These are phyloP conservation scores for Agapostemon virescens DNA, from an alignment of 2,888 invertebrate species.

Conservation along the genomic window DNA sequence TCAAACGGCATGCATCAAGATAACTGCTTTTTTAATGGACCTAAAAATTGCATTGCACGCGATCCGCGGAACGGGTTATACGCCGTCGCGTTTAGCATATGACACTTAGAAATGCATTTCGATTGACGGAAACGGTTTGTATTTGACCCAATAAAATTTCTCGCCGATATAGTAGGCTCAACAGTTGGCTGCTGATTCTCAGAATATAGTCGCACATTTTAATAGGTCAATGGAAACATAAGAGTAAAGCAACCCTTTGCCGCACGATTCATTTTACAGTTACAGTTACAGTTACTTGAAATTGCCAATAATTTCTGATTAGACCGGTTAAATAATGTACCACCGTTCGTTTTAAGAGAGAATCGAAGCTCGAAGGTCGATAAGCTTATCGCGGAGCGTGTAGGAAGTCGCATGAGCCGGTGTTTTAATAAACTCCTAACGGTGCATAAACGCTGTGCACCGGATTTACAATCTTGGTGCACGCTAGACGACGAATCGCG, in stretches of 20 bases:
- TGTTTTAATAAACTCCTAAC: conserved; percentile 31
- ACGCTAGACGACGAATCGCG: conserved; percentile 10
- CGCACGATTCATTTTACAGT: too few relatives aligned
- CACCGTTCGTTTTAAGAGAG: neutral
- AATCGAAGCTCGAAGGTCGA: neutral
- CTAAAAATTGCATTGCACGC: conserved; percentile 47
- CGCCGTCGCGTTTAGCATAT: neutral
- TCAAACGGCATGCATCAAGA: conserved; percentile 26
- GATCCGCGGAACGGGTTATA: conserved; percentile 8
- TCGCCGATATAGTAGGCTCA: neutral
- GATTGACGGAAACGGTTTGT: neutral
- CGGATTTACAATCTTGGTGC: conserved; percentile 16
- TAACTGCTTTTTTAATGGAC: conserved; percentile 33
- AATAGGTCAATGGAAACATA: neutral
- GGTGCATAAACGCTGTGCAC: conserved; percentile 14
- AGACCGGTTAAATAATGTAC: neutral
- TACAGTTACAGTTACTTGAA: too few relatives aligned
- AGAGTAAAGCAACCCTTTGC: neutral
- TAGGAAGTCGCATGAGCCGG: conserved; percentile 14
- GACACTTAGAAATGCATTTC: neutral
- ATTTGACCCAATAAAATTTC: neutral
- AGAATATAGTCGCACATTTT: neutral
- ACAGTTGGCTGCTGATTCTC: neutral
- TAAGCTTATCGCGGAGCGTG: conserved; percentile 1
- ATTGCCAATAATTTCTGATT: neutral